Conservation (phyloP, 1,140 invertebrate genomes). For the Temnothorax nylanderi region DNA sequence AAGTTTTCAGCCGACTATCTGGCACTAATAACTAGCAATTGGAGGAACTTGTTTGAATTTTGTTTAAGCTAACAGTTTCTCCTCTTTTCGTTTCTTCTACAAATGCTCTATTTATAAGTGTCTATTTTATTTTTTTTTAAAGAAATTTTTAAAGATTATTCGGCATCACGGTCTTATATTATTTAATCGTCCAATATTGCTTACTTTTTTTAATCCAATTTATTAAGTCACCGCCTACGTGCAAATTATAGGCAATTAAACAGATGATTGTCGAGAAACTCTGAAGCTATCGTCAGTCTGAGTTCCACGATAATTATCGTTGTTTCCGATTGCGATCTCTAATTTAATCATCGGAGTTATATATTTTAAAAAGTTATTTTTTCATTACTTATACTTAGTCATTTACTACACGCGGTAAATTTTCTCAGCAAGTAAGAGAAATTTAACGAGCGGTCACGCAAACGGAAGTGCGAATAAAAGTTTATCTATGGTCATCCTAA, state of each 20-base stretch:
- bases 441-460: constrained; percentile 30
- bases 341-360: constrained; percentile 1
- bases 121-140: background rate
- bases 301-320: constrained; percentile 12
- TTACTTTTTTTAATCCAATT: background rate
- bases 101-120: background rate
- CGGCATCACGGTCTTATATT: background rate
- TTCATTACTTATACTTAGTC: background rate
- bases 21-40: background rate
- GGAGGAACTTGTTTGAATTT: background rate
- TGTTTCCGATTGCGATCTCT: background rate
- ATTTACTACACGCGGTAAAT: background rate
- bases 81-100: background rate
- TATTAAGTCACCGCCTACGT: background rate
- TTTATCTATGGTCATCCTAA: background rate
- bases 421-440: constrained; percentile 21
- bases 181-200: background rate
- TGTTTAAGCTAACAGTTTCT: background rate
- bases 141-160: background rate
- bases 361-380: constrained; percentile 5
- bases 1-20: background rate
- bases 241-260: constrained; percentile 24
- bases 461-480: background rate
- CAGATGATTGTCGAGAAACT: constrained; percentile 9
- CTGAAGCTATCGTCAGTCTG: constrained; percentile 23